Conservation (phyloP, 2,797 vertebrate genomes). For the Mormyrus hasselquistii region DNA sequence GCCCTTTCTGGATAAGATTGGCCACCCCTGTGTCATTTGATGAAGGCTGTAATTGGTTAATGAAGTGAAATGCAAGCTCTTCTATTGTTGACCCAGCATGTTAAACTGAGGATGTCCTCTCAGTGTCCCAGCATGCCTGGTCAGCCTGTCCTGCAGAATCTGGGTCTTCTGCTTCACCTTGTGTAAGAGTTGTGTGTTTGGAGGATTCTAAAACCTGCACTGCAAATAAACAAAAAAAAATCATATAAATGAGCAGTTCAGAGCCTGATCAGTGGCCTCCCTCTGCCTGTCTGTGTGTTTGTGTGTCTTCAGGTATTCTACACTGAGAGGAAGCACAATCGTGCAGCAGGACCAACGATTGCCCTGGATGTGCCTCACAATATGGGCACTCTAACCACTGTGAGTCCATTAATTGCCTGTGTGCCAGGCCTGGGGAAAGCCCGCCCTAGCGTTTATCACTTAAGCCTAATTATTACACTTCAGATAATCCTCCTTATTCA, state of each 20-base stretch:
- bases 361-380: constrained; percentile 68
- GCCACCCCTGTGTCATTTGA: too few relatives aligned
- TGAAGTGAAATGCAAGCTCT: too few relatives aligned
- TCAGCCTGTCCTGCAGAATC: neutral
- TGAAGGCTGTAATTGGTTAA: too few relatives aligned
- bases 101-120: neutral
- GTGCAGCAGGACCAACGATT: constrained; percentile 52
- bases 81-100: neutral
- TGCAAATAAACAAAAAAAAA: neutral
- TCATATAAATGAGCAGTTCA: neutral
- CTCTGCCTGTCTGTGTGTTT: neutral
- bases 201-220: neutral
- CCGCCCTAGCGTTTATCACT: neutral
- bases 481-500: neutral
- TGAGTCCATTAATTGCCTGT: constrained; percentile 54
- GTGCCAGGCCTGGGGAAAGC: neutral
- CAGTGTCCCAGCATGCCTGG: neutral
- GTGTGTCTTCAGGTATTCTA: constrained; percentile 74
- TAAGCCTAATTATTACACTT: neutral
- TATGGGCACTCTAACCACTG: constrained; percentile 67
- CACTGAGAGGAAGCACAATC: constrained; percentile 66
- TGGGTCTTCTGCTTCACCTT: neutral
- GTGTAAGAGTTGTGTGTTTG: neutral
- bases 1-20: too few relatives aligned
- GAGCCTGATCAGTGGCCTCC: neutral